Evolutionary conservation across 2,797 vertebrate species (phyloP).

Genomic region (Antennarius maculatus): DNA sequence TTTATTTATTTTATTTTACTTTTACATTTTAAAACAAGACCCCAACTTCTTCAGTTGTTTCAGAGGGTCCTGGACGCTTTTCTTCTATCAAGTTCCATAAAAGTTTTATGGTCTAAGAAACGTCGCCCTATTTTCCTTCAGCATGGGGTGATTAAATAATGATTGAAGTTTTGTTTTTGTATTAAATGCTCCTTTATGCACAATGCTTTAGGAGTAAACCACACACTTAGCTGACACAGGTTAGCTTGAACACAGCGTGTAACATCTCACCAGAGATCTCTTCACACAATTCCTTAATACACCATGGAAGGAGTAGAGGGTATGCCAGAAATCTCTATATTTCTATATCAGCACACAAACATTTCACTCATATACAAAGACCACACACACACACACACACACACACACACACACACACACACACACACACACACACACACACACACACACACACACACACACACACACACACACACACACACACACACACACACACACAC

Average conservation of each 20-base stretch:
- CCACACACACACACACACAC: conserved; percentile 25
- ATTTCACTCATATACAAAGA: conserved; percentile 11
- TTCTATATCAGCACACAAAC: background rate
- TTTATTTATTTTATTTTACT: too few species aligned
- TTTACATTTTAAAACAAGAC: too few species aligned
- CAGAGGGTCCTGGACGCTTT: too few species aligned
- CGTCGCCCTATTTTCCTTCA: too few species aligned
- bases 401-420: conserved; percentile 27
- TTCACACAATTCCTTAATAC: conserved; percentile 5
- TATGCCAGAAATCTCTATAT: conserved; percentile 1
- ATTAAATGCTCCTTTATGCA: too few species aligned
- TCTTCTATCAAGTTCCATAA: too few species aligned
- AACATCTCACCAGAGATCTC: background rate
- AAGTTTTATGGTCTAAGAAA: too few species aligned
- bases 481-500: conserved; percentile 27
- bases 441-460: conserved; percentile 27
- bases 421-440: conserved; percentile 25
- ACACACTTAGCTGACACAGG: background rate
- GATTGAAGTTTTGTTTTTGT: too few species aligned
- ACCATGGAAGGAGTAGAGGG: background rate
- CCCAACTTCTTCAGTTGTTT: too few species aligned
- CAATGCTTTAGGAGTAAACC: background rate
- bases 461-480: conserved; percentile 26
- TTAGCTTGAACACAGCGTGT: background rate
- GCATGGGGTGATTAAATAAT: too few species aligned